These are phyloP conservation scores for Acrobeloides nanus DNA, from an alignment of 2,888 invertebrate species.

Conservation along the genomic window DNA sequence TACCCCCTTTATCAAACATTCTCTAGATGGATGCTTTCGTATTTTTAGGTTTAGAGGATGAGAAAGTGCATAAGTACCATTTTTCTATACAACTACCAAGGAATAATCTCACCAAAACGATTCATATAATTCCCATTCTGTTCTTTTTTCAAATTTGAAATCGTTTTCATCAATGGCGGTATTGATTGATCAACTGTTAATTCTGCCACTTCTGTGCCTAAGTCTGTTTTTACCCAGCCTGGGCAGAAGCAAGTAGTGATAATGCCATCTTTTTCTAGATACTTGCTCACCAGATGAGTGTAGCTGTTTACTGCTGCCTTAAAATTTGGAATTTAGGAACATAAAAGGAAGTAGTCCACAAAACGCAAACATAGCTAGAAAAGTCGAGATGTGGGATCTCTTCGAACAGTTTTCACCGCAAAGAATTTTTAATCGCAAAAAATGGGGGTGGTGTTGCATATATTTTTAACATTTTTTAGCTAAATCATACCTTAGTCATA, in stretches of 20 bases:
- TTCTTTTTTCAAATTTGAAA: neutral
- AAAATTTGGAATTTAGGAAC: neutral
- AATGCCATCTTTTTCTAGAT: neutral
- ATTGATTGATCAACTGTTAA: neutral
- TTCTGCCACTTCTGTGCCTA: neutral
- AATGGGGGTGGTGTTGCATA: no score
- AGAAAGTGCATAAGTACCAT: no score
- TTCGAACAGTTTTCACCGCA: no score
- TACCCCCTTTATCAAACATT: no score
- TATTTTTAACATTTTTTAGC: no score
- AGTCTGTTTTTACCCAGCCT: neutral
- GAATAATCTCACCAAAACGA: neutral
- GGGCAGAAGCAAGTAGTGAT: neutral
- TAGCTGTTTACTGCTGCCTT: neutral
- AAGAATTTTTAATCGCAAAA: no score
- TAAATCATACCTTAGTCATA: neutral
- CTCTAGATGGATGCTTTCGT: no score
- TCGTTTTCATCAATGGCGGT: neutral
- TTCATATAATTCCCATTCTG: neutral
- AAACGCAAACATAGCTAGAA: no score
- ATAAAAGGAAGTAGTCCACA: no score
- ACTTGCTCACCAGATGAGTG: neutral
- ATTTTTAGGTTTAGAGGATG: no score
- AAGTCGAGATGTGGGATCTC: no score
- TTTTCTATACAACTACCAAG: no score